These are phyloP conservation scores for Incurvaria masculella DNA, from an alignment of 2,888 invertebrate species.

Conservation along the genomic window DNA sequence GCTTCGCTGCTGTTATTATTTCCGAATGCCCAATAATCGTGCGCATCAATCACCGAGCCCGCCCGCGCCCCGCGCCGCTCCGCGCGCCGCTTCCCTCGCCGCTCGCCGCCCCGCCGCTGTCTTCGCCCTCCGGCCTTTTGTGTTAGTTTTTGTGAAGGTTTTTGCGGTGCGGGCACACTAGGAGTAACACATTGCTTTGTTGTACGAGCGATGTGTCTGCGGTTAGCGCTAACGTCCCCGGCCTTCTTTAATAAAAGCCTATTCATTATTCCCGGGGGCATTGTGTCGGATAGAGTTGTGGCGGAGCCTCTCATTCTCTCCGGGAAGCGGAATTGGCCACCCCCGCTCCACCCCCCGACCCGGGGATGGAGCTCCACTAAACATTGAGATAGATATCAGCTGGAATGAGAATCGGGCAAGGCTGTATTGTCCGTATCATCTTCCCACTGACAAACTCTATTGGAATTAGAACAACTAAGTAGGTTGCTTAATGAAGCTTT, in stretches of 20 bases:
- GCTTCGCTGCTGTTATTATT: not conserved
- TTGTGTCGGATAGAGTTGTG: not conserved
- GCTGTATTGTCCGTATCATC: too few species aligned
- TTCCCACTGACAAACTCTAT: too few species aligned
- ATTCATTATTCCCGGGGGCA: not conserved
- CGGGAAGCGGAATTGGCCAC: too few species aligned
- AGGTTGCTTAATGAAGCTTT: too few species aligned
- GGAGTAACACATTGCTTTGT: not conserved
- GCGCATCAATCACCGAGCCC: not conserved
- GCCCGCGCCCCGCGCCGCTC: not conserved
- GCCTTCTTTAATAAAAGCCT: not conserved
- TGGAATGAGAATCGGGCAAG: too few species aligned
- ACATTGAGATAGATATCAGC: too few species aligned
- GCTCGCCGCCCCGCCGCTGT: not conserved
- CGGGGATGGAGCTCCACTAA: too few species aligned
- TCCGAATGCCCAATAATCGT: slow-evolving; percentile 2
- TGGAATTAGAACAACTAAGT: too few species aligned
- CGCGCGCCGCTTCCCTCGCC: not conserved
- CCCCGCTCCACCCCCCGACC: too few species aligned
- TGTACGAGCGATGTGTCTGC: not conserved
- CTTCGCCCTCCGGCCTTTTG: not conserved
- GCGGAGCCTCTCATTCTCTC: not conserved
- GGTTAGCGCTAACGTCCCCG: not conserved
- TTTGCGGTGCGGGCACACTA: not conserved
- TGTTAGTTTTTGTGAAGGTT: not conserved